These are phyloP conservation scores for Sylvilagus bachmani DNA, from an alignment of 2,113 vertebrate genomes.

Conservation along the genomic window DNA sequence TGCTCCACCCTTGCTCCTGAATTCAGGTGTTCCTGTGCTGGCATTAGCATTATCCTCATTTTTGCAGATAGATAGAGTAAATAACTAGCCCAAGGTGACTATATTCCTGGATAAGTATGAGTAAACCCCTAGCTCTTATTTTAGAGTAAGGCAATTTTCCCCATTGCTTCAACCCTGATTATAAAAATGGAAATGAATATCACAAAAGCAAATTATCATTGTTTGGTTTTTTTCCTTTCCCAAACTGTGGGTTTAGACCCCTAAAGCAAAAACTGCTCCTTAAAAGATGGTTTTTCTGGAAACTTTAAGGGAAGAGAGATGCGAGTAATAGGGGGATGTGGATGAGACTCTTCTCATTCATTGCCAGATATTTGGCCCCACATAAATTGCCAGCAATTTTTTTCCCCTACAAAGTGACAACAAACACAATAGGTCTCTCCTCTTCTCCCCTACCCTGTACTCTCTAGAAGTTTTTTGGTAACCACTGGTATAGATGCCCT, in stretches of 20 bases:
- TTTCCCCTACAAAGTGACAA: neutral
- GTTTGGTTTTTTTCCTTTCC: neutral
- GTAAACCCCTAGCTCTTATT: slow-evolving; percentile 18
- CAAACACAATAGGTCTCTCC: neutral
- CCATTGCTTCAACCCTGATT: slow-evolving; percentile 36
- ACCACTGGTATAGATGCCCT: neutral
- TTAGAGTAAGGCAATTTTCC: slow-evolving; percentile 36
- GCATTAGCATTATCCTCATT: slow-evolving; percentile 25
- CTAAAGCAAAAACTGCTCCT: neutral
- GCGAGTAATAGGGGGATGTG: neutral
- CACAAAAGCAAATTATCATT: slow-evolving; percentile 48
- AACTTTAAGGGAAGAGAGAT: neutral
- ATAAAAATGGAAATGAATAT: slow-evolving; percentile 24
- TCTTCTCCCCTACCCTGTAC: accelerated
- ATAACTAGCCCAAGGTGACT: slow-evolving; percentile 7
- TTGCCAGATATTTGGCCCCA: neutral
- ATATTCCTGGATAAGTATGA: slow-evolving; percentile 7
- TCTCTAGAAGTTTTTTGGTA: neutral
- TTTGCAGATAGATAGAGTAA: slow-evolving; percentile 4
- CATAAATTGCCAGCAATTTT: neutral
- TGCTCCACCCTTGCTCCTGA: neutral
- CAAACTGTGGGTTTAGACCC: neutral
- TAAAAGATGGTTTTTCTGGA: neutral
- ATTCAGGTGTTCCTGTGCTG: neutral
- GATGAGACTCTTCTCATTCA: neutral